A percentile compares a stretch with the other conserved stretches of the same genome.
Evolutionary conservation across 2,113 vertebrate species (phyloP).

Genomic region (Strix uralensis): DNA sequence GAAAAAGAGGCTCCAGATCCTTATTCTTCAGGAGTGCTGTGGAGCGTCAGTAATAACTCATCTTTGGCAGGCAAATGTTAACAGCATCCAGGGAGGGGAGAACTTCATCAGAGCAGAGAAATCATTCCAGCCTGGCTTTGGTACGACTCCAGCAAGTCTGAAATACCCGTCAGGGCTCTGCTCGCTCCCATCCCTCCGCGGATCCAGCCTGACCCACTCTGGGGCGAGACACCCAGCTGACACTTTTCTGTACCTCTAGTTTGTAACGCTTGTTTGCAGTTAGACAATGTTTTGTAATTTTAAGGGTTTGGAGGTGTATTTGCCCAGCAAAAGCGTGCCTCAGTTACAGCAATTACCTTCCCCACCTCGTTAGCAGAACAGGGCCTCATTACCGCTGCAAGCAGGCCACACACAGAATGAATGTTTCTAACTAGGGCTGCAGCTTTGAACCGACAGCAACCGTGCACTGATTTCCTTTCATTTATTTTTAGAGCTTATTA

Average conservation of each 20-base stretch:
- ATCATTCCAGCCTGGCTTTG: neutral
- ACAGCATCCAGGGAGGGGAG: neutral
- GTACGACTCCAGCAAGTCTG: neutral
- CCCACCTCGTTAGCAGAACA: neutral
- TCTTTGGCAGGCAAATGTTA: neutral
- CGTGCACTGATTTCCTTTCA: neutral
- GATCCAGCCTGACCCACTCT: neutral
- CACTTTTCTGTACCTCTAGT: neutral
- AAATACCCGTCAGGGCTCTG: neutral
- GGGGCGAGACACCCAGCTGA: neutral
- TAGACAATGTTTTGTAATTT: neutral
- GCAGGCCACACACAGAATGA: neutral
- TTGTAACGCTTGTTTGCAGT: neutral
- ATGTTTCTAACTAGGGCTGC: neutral
- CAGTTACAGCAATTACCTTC: neutral
- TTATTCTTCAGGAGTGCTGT: neutral
- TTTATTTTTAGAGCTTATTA: neutral
- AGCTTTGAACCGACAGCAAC: neutral
- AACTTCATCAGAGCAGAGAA: neutral
- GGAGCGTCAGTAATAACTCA: neutral
- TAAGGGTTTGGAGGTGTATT: neutral
- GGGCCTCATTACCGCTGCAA: accelerated
- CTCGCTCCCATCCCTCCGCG: neutral
- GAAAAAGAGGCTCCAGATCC: neutral
- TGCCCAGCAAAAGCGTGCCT: neutral